These are phyloP conservation scores for Thera britannica DNA, from an alignment of 2,888 invertebrate genomes.

Conservation along the genomic window DNA sequence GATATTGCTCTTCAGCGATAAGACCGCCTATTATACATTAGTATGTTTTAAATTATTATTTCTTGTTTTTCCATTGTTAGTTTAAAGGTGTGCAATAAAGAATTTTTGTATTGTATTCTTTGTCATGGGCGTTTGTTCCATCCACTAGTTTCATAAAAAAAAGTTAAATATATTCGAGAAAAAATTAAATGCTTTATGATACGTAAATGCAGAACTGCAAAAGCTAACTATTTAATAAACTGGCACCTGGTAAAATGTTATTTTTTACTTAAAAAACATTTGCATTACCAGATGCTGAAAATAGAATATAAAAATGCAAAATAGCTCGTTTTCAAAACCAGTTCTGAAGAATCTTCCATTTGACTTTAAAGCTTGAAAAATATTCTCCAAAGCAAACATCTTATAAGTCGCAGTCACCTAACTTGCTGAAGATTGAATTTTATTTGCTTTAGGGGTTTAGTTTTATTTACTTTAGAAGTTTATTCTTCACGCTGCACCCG, in stretches of 20 bases:
- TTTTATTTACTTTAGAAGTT: constrained; percentile 36
- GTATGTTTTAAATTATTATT: too few relatives aligned
- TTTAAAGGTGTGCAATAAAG: too few relatives aligned
- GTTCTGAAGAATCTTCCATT: constrained; percentile 12
- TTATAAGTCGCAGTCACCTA: constrained; percentile 21
- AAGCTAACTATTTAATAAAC: too few relatives aligned
- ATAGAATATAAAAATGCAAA: constrained; percentile 6
- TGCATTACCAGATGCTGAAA: not conserved
- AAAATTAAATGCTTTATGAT: too few relatives aligned
- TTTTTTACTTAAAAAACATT: not conserved
- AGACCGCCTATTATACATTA: too few relatives aligned
- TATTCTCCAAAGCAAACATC: constrained; percentile 28
- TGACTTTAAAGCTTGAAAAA: constrained; percentile 18
- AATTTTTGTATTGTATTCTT: too few relatives aligned
- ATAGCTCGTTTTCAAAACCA: constrained; percentile 12
- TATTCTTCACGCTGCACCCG: constrained; percentile 29
- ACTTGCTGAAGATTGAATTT: constrained; percentile 36
- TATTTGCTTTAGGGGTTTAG: constrained; percentile 32
- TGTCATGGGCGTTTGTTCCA: too few relatives aligned
- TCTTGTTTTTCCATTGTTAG: too few relatives aligned
- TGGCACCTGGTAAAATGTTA: not conserved
- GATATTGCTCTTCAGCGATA: too few relatives aligned
- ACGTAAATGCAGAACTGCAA: too few relatives aligned
- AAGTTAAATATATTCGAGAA: too few relatives aligned
- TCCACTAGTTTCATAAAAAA: too few relatives aligned